phyloP scores from a whole-genome alignment of 2,113 vertebrate genomes.

The Cervus canadensis region DNA sequence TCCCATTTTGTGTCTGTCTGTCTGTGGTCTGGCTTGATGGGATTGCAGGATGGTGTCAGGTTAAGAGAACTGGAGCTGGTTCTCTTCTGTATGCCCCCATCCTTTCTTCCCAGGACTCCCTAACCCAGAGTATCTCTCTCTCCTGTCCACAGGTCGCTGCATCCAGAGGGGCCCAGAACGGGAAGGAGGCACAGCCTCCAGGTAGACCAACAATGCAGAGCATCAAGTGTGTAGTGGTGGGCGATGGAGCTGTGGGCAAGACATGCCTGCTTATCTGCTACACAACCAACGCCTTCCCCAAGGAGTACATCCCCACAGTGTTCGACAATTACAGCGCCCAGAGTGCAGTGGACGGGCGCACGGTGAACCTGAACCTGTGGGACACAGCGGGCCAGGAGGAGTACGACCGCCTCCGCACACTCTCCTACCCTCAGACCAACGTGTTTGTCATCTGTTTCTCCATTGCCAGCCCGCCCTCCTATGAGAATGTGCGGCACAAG shows the following conservation, averaged over 20 bases:
- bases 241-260: slow-evolving; percentile 93
- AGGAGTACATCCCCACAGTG: slow-evolving; percentile 95
- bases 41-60: background rate
- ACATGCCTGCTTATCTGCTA: slow-evolving; percentile 95
- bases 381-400: slow-evolving; percentile 97
- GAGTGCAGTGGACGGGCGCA: slow-evolving; percentile 88
- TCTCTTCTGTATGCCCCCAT: background rate
- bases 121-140: slow-evolving; percentile 8
- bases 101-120: background rate
- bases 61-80: background rate
- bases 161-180: slow-evolving; percentile 47
- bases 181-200: slow-evolving; percentile 69
- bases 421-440: slow-evolving; percentile 96
- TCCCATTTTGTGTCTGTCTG: background rate
- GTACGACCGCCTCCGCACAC: slow-evolving; percentile 92
- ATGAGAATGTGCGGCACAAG: slow-evolving; percentile 95
- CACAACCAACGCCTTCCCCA: slow-evolving; percentile 93
- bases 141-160: slow-evolving; percentile 46
- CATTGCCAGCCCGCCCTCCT: slow-evolving; percentile 94
- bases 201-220: slow-evolving; percentile 85
- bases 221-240: slow-evolving; percentile 94
- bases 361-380: slow-evolving; percentile 93
- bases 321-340: slow-evolving; percentile 96
- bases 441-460: slow-evolving; percentile 98
- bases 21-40: background rate